These are phyloP conservation scores for Neodon shergylaensis DNA, from an alignment of 2,113 vertebrate genomes.

Conservation along the genomic window DNA sequence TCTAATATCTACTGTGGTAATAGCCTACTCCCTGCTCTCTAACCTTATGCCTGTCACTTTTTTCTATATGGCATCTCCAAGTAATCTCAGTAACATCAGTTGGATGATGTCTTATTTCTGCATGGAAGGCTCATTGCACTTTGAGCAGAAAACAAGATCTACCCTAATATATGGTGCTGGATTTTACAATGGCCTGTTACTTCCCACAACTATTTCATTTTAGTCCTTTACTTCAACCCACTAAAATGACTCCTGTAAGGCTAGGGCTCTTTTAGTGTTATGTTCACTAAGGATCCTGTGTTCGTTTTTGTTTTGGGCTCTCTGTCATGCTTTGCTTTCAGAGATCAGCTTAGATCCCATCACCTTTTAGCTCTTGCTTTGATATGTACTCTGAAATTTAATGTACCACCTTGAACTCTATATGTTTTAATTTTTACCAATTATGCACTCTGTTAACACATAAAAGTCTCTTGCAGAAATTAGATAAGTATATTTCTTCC, in stretches of 20 bases:
- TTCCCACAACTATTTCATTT: neutral
- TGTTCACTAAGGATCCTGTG: fast-evolving
- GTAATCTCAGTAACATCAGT: neutral
- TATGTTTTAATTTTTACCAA: neutral
- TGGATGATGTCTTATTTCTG: neutral
- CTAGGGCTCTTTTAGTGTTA: neutral
- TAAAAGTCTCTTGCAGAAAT: neutral
- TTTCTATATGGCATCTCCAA: neutral
- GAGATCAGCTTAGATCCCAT: neutral
- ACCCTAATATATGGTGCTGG: neutral
- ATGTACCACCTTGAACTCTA: too few species aligned
- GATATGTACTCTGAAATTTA: neutral
- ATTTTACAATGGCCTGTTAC: neutral
- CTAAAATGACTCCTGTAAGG: neutral
- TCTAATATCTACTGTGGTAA: neutral
- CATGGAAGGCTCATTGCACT: neutral
- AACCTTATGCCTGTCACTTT: fast-evolving
- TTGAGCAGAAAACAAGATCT: neutral
- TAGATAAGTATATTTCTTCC: neutral
- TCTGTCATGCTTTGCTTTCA: neutral
- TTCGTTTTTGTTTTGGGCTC: neutral
- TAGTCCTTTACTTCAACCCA: fast-evolving
- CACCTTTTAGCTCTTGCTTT: neutral
- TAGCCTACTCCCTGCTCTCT: neutral
- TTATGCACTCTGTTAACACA: neutral